Percentiles rank a stretch among this genome's conserved stretches.
These are phyloP conservation scores for Netelia inedita DNA, from an alignment of 2,888 invertebrate genomes.

Conservation along the genomic window DNA sequence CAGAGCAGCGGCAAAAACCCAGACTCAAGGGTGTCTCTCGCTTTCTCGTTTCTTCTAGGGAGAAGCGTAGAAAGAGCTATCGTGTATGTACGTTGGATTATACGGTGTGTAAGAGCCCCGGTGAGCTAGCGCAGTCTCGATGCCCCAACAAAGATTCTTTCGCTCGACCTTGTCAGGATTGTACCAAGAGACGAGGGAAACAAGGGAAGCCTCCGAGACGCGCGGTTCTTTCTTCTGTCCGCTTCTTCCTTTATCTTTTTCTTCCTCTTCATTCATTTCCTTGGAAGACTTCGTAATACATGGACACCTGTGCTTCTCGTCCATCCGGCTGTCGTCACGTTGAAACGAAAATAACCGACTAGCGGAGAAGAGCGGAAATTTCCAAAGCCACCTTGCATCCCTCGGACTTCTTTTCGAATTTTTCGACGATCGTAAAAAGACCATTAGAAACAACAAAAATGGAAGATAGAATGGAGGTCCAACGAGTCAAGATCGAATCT, in stretches of 20 bases:
- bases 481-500: neutral
- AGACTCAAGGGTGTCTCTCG: constrained; percentile 51
- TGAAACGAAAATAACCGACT: constrained; percentile 31
- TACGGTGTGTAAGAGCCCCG: constrained; percentile 54
- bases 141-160: constrained; percentile 75
- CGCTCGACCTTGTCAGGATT: constrained; percentile 69
- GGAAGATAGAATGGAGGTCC: neutral
- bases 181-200: constrained; percentile 48
- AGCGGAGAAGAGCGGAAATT: constrained; percentile 11
- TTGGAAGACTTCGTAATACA: neutral
- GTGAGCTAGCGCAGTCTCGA: constrained; percentile 69
- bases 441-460: neutral
- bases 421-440: constrained; percentile 1
- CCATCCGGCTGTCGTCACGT: constrained; percentile 6
- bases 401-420: neutral
- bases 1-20: constrained; percentile 47
- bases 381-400: neutral
- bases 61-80: constrained; percentile 57
- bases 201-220: constrained; percentile 33
- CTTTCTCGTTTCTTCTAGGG: constrained; percentile 26
- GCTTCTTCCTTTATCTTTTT: constrained; percentile 22
- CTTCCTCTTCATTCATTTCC: constrained; percentile 20
- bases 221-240: constrained; percentile 35
- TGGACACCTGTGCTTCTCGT: constrained; percentile 45
- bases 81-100: constrained; percentile 49